Conservation (phyloP, 1,140 invertebrate genomes). For the Drosophila melanica region DNA sequence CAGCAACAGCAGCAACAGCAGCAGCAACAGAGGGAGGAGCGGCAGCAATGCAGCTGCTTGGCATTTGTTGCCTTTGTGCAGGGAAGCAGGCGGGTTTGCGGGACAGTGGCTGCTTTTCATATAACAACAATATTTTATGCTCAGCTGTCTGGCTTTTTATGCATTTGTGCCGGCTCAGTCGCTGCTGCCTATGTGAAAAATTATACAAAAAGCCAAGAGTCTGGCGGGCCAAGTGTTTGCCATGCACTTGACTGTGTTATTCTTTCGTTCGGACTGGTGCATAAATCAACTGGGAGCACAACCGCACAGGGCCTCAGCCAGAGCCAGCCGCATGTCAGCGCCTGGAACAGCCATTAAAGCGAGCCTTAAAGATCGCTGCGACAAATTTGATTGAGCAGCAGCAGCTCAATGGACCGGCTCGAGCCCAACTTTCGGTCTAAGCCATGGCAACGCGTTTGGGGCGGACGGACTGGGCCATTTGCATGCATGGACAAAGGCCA, state of each 20-base stretch:
- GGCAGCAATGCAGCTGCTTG: slow-evolving; percentile 29
- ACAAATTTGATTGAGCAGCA: slow-evolving; percentile 46
- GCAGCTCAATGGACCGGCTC: slow-evolving; percentile 14
- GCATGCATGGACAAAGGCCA: slow-evolving; percentile 38
- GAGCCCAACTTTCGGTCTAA: background rate
- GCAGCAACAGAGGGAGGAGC: background rate
- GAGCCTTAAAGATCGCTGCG: slow-evolving; percentile 29
- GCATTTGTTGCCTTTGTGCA: slow-evolving; percentile 18
- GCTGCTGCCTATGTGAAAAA: slow-evolving; percentile 74
- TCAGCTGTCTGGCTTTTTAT: slow-evolving; percentile 81
- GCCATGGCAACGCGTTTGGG: slow-evolving; percentile 12
- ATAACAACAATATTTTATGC: slow-evolving; percentile 82
- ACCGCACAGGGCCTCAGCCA: background rate
- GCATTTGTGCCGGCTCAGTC: slow-evolving; percentile 60
- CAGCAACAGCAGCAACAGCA: slow-evolving; percentile 5
- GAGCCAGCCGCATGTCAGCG: slow-evolving; percentile 6
- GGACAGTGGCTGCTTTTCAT: slow-evolving; percentile 70
- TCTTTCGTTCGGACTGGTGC: slow-evolving; percentile 63
- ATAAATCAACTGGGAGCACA: slow-evolving; percentile 62
- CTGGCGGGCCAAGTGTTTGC: slow-evolving; percentile 71
- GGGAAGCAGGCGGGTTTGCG: background rate
- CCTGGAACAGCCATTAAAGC: slow-evolving; percentile 38
- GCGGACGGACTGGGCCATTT: slow-evolving; percentile 40
- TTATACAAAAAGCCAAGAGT: slow-evolving; percentile 71
- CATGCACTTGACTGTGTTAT: slow-evolving; percentile 80